phyloP scores from a whole-genome alignment of 2,797 vertebrate species.

The Sebastes nivosus region DNA sequence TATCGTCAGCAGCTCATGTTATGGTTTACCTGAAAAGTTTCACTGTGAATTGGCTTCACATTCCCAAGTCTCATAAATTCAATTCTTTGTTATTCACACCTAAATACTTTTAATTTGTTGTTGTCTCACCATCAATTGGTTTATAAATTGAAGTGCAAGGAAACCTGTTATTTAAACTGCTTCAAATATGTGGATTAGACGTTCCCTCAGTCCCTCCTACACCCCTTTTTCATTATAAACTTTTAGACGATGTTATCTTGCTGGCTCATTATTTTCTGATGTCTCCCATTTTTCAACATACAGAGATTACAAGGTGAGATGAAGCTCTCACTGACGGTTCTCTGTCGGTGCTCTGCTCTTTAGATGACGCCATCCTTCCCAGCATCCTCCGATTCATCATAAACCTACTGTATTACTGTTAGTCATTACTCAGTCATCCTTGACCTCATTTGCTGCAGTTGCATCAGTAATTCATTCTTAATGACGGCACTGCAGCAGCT shows the following conservation, averaged over 20 bases:
- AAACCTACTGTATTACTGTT: neutral
- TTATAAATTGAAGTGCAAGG: neutral
- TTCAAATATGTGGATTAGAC: neutral
- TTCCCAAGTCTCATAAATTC: no score
- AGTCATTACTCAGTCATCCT: neutral
- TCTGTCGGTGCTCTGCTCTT: neutral
- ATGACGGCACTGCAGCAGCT: neutral
- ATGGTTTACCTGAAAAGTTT: neutral
- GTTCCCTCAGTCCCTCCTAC: neutral
- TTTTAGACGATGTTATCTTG: neutral
- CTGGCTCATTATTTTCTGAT: neutral
- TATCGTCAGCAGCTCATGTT: neutral
- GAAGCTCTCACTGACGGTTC: neutral
- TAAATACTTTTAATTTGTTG: neutral
- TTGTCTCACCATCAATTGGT: neutral
- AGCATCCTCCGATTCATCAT: constrained; percentile 6
- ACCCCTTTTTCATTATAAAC: neutral
- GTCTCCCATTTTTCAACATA: neutral
- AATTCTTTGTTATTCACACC: neutral
- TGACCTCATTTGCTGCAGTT: constrained; percentile 14
- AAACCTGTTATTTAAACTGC: neutral
- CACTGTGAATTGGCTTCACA: neutral
- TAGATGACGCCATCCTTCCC: neutral
- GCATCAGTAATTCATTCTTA: constrained; percentile 13
- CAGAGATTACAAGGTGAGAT: neutral